A percentile compares a stretch with the other conserved stretches of the same genome.
Conservation (phyloP, 2,888 invertebrate genomes). For the Luffia ferchaultella region DNA sequence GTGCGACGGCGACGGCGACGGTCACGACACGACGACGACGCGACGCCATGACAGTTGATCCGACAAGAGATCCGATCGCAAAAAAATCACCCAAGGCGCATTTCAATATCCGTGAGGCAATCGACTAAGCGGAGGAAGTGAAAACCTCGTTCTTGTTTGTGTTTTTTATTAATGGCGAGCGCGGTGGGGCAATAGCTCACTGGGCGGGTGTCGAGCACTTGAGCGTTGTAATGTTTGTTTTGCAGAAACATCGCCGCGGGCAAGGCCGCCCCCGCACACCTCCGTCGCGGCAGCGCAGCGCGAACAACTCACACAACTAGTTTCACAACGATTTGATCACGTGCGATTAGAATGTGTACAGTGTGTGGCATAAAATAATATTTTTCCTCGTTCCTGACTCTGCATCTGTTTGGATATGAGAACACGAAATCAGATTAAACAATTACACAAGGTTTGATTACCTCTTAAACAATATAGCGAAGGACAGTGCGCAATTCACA, state of each 20-base stretch:
- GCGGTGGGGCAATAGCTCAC: constrained; percentile 25
- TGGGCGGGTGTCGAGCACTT: constrained; percentile 31
- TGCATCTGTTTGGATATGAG: no score
- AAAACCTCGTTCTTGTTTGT: constrained; percentile 16
- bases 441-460: no score
- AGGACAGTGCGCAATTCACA: no score
- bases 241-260: constrained; percentile 48
- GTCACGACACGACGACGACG: no score
- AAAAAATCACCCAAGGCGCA: neutral
- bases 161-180: constrained; percentile 16
- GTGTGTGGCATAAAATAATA: neutral
- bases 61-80: constrained; percentile 1
- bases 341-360: neutral
- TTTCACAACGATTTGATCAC: neutral
- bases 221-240: constrained; percentile 49
- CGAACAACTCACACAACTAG: neutral
- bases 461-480: no score
- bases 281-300: neutral
- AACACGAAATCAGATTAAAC: no score
- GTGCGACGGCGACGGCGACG: neutral
- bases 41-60: neutral
- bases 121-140: constrained; percentile 11
- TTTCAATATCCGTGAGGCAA: constrained; percentile 12
- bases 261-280: constrained; percentile 36
- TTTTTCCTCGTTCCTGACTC: no score